phyloP scores from a whole-genome alignment of 2,888 invertebrate species.

The Apoda limacodes region DNA sequence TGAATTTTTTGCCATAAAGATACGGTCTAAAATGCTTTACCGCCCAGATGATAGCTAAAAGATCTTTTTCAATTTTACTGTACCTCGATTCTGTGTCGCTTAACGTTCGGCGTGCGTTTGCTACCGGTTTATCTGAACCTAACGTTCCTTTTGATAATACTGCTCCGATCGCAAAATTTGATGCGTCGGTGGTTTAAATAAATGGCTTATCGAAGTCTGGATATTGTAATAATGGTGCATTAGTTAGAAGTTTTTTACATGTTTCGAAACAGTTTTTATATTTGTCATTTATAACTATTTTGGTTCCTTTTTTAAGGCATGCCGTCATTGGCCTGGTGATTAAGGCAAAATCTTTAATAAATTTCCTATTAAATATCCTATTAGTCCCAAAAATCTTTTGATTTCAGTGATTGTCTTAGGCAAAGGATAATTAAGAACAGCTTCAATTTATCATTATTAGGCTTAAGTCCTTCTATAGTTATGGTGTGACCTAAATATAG shows the following conservation, averaged over 20 bases:
- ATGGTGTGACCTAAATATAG: slow-evolving; percentile 28
- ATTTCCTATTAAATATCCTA: too few relatives aligned
- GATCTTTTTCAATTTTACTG: slow-evolving; percentile 30
- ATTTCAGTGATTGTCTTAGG: too few relatives aligned
- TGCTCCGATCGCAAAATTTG: slow-evolving; percentile 23
- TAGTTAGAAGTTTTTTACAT: slow-evolving; percentile 24
- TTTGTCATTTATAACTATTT: too few relatives aligned
- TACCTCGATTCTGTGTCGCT: slow-evolving; percentile 21
- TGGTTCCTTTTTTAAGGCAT: too few relatives aligned
- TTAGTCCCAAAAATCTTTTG: slow-evolving; percentile 30
- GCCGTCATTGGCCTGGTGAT: too few relatives aligned
- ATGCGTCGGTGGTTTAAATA: slow-evolving; percentile 23
- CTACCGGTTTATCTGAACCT: slow-evolving; percentile 23
- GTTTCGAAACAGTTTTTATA: too few relatives aligned
- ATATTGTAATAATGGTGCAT: slow-evolving; percentile 29
- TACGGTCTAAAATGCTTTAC: slow-evolving; percentile 32
- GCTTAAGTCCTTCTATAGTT: slow-evolving; percentile 21
- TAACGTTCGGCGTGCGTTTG: slow-evolving; percentile 22
- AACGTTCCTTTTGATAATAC: too few relatives aligned
- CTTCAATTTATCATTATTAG: slow-evolving; percentile 23
- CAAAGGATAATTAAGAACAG: slow-evolving; percentile 21
- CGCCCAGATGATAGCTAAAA: slow-evolving; percentile 31
- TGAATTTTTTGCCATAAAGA: too few relatives aligned
- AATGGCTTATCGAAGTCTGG: slow-evolving; percentile 22
- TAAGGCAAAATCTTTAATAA: too few relatives aligned